Evolutionary conservation across 2,888 invertebrate genomes (phyloP).

Genomic region (Cheilosia pagana): DNA sequence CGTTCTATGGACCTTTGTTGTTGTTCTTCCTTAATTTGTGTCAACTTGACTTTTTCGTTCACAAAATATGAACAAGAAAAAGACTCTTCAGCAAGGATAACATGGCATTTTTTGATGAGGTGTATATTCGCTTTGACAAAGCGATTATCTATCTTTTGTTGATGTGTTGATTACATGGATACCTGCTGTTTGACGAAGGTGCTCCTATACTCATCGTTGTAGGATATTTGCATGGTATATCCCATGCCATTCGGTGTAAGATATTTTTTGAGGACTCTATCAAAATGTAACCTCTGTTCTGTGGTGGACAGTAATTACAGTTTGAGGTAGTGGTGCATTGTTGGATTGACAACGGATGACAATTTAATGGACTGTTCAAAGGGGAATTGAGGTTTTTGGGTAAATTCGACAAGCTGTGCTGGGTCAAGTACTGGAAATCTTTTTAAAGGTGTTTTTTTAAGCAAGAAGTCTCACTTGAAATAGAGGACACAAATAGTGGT

Average conservation of each 20-base stretch:
- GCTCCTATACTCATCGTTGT: conserved; percentile 42
- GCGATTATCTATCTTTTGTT: conserved; percentile 44
- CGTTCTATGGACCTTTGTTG: conserved; percentile 38
- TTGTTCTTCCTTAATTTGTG: conserved; percentile 68
- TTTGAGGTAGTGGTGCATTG: conserved; percentile 46
- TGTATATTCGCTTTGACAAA: conserved; percentile 37
- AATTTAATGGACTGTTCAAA: conserved; percentile 64
- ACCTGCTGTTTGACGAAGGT: conserved; percentile 69
- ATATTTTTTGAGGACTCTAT: conserved; percentile 55
- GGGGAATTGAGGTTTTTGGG: neutral
- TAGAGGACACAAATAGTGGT: no score
- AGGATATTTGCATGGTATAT: conserved; percentile 59
- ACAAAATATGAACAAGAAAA: conserved; percentile 25
- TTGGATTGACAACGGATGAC: conserved; percentile 68
- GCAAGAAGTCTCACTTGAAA: no score
- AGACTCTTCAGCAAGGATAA: conserved; percentile 36
- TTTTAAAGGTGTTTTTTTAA: no score
- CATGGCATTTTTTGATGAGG: conserved; percentile 36
- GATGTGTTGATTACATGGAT: conserved; percentile 27
- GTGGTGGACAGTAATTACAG: conserved; percentile 38
- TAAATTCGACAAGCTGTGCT: no score
- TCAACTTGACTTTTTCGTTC: conserved; percentile 64
- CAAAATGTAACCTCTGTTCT: conserved; percentile 11
- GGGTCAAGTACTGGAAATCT: no score
- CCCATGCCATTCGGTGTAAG: conserved; percentile 23